Percentiles rank a stretch among this genome's conserved stretches.
These are phyloP conservation scores for Oophaga sylvatica DNA, from an alignment of 2,797 vertebrate species.

Conservation along the genomic window DNA sequence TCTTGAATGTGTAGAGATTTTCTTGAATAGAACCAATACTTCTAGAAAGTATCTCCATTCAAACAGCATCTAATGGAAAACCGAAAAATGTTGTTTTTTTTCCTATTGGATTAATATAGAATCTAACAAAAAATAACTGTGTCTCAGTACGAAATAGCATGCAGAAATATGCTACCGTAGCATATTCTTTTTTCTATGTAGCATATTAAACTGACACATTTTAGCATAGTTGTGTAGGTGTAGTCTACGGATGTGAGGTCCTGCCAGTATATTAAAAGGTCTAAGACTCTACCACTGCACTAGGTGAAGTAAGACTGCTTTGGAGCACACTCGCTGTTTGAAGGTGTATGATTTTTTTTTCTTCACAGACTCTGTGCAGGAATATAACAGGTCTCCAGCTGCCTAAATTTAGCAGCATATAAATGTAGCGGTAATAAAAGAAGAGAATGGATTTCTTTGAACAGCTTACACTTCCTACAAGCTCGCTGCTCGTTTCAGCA, in stretches of 20 bases:
- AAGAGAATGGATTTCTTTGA: constrained; percentile 71
- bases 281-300: neutral
- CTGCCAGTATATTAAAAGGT: constrained; percentile 31
- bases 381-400: constrained; percentile 68
- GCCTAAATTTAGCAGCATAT: constrained; percentile 69
- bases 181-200: neutral
- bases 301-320: constrained; percentile 8
- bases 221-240: neutral
- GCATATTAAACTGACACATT: neutral
- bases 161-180: neutral
- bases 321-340: constrained; percentile 2
- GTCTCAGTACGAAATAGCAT: neutral
- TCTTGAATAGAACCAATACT: no score
- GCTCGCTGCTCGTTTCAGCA: constrained; percentile 70
- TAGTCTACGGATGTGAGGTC: constrained; percentile 7
- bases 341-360: constrained; percentile 37
- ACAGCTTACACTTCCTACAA: constrained; percentile 71
- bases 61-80: no score
- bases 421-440: constrained; percentile 70
- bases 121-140: no score
- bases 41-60: no score
- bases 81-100: no score
- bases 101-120: no score
- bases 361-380: constrained; percentile 21
- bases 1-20: no score